Conservation (phyloP, 2,888 invertebrate genomes). For the Anodontia alba region DNA sequence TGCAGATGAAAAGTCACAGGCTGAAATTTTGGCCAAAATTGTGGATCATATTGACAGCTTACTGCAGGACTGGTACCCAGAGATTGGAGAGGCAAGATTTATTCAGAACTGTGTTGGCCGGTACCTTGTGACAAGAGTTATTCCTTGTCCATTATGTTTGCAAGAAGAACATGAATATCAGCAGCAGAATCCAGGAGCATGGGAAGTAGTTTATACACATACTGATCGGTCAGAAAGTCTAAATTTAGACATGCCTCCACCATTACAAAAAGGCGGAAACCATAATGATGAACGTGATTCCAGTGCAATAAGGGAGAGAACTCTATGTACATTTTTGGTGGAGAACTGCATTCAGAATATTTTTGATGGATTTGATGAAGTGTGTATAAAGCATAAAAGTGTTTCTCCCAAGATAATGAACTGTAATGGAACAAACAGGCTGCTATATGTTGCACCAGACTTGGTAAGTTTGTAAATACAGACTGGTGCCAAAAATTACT, state of each 20-base stretch:
- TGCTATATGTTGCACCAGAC: conserved; percentile 96
- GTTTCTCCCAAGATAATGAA: conserved; percentile 86
- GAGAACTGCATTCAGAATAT: conserved; percentile 98
- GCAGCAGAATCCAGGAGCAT: conserved; percentile 30
- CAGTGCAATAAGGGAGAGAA: conserved; percentile 14
- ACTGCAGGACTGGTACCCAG: conserved; percentile 99
- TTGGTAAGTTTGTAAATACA: conserved; percentile 91
- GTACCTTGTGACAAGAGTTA: conserved; percentile 95
- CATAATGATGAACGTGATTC: neutral
- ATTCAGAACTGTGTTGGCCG: conserved; percentile 98
- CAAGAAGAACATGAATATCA: conserved; percentile 63
- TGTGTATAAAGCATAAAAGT: conserved; percentile 93
- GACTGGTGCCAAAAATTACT: no score
- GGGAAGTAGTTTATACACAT: conserved; percentile 32
- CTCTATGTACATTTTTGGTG: conserved; percentile 87
- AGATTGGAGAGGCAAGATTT: conserved; percentile 95
- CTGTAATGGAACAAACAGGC: conserved; percentile 75
- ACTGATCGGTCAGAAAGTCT: neutral
- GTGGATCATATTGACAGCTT: conserved; percentile 98
- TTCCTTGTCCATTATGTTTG: conserved; percentile 97
- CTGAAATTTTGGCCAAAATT: conserved; percentile 88
- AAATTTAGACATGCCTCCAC: neutral
- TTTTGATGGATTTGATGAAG: conserved; percentile 90
- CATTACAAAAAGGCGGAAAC: neutral
- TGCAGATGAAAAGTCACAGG: conserved; percentile 73